Evolutionary conservation across 1,140 invertebrate species (phyloP).

Genomic region (Dreissena polymorpha): DNA sequence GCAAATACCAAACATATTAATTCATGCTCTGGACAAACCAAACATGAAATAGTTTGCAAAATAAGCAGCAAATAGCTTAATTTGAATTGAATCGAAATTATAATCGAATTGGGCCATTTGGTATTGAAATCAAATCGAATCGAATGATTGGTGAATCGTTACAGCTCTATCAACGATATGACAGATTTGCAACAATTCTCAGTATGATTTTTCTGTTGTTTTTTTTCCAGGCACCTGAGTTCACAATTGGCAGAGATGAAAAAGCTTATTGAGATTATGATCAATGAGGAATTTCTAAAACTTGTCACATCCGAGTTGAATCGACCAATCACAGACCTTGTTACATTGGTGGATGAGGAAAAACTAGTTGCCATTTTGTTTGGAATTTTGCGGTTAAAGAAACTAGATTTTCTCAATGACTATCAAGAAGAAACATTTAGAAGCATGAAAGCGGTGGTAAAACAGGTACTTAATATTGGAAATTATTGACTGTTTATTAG

Average conservation of each 20-base stretch:
- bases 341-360: constrained; percentile 84
- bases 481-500: too few species aligned
- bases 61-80: too few species aligned
- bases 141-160: too few species aligned
- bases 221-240: constrained; percentile 89
- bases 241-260: constrained; percentile 98
- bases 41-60: too few species aligned
- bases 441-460: constrained; percentile 92
- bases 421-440: constrained; percentile 95
- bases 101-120: too few species aligned
- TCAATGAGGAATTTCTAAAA: constrained; percentile 95
- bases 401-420: constrained; percentile 92
- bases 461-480: constrained; percentile 83
- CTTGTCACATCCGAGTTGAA: constrained; percentile 96
- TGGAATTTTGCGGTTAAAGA: constrained; percentile 91
- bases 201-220: too few species aligned
- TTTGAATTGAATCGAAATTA: too few species aligned
- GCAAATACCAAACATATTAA: too few species aligned
- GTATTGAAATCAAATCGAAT: too few species aligned
- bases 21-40: too few species aligned
- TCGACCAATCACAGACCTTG: constrained; percentile 86
- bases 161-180: too few species aligned
- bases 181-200: too few species aligned
- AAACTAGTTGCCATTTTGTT: constrained; percentile 93
- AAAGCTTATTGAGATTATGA: constrained; percentile 97